Conservation (phyloP, 37 sponge, comb jelly and placozoan species). For the Chondrilla cf. caribensis region DNA sequence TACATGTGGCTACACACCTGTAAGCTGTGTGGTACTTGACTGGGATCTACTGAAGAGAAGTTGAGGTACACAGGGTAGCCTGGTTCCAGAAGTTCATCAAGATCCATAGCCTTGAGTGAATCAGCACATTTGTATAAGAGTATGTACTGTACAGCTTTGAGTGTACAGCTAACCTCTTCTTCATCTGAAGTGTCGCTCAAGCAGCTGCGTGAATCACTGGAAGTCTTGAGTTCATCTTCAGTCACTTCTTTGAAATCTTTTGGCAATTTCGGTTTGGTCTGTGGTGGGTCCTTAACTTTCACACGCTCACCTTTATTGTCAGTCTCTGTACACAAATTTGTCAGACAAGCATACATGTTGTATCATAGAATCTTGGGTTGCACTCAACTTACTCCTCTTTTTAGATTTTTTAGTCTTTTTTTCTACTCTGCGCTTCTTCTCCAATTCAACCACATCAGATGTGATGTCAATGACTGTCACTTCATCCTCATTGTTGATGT, state of each 20-base stretch:
- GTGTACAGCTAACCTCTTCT: conserved; percentile 36
- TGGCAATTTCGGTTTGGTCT: not conserved
- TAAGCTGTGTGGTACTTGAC: conserved; percentile 31
- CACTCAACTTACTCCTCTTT: too few species aligned
- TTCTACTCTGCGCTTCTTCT: not conserved
- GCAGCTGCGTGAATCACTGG: not conserved
- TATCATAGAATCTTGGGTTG: too few species aligned
- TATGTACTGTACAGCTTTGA: not conserved
- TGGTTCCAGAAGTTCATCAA: conserved; percentile 59
- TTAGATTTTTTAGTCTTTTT: not conserved
- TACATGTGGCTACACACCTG: conserved; percentile 8
- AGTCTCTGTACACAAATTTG: not conserved
- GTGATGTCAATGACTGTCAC: not conserved
- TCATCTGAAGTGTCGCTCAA: conserved; percentile 49
- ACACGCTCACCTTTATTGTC: not conserved
- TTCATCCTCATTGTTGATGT: not conserved
- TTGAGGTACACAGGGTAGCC: conserved; percentile 73
- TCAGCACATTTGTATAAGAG: not conserved
- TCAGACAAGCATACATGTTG: too few species aligned
- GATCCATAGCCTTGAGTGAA: conserved; percentile 39
- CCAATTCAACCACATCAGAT: not conserved
- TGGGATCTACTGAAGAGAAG: conserved; percentile 25
- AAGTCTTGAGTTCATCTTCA: not conserved
- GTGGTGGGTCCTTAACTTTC: not conserved
- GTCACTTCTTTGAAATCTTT: not conserved